A percentile compares a stretch with the other conserved stretches of the same genome.
These are phyloP conservation scores for Drosophila ohnishii DNA, from an alignment of 1,140 invertebrate species.

Conservation along the genomic window DNA sequence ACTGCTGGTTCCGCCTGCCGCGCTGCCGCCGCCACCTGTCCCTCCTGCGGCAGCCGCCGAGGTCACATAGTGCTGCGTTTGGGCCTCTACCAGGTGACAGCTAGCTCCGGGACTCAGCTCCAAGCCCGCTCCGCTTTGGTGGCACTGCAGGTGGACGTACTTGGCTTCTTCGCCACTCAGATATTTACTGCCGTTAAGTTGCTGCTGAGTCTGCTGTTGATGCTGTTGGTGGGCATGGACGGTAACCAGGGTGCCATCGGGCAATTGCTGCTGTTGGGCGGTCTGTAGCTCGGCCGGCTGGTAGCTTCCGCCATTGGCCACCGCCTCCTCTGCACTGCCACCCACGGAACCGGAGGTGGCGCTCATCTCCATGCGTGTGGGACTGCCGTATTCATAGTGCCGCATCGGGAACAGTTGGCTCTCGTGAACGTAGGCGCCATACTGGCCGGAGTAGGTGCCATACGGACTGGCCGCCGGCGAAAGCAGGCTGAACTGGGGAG, in stretches of 20 bases:
- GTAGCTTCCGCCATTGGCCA: conserved; percentile 53
- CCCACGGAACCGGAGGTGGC: conserved; percentile 37
- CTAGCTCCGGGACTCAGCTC: conserved; percentile 47
- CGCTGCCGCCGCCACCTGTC: conserved; percentile 25
- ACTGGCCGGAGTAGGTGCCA: conserved; percentile 81
- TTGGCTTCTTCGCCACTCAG: conserved; percentile 71
- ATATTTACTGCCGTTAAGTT: conserved; percentile 74
- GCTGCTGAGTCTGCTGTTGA: conserved; percentile 57
- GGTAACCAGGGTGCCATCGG: conserved; percentile 62
- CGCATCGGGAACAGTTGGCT: conserved; percentile 81
- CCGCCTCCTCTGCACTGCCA: conserved; percentile 46
- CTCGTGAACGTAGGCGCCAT: conserved; percentile 81
- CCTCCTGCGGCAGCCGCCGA: conserved; percentile 32
- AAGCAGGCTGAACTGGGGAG: conserved; percentile 88
- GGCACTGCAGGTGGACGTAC: conserved; percentile 73
- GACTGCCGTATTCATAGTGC: conserved; percentile 82
- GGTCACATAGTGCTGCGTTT: conserved; percentile 65
- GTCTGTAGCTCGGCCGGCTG: conserved; percentile 59
- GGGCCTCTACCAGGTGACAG: conserved; percentile 66
- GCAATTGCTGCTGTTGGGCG: conserved; percentile 54
- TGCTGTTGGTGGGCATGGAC: conserved; percentile 61
- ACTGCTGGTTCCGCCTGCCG: conserved; percentile 36
- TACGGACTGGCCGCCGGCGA: conserved; percentile 88
- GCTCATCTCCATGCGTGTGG: conserved; percentile 72
- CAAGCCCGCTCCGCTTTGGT: conserved; percentile 45